Conservation (phyloP, 2,797 vertebrate species). For the Clarias platycephalus region DNA sequence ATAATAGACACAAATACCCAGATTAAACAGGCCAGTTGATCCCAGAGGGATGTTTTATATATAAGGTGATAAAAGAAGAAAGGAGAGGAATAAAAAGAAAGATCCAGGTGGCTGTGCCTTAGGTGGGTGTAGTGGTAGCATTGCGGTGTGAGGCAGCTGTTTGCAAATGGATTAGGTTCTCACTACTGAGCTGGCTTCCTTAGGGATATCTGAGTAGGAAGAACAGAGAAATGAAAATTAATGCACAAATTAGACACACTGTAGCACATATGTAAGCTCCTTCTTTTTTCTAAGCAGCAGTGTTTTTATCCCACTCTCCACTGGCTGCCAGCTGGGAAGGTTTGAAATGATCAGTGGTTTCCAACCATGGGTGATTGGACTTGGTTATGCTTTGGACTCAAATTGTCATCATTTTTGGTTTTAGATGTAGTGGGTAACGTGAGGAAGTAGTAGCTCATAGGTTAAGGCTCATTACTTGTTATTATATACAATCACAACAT, state of each 20-base stretch:
- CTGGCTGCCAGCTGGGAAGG: conserved; percentile 17
- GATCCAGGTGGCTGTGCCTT: background rate
- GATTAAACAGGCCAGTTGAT: background rate
- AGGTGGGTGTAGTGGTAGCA: conserved; percentile 15
- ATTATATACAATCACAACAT: conserved; percentile 8
- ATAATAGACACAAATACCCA: background rate
- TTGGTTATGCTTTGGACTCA: background rate
- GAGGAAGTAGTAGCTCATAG: background rate
- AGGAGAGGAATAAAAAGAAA: background rate
- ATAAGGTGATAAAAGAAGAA: background rate
- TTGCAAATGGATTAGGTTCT: background rate
- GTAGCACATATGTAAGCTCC: conserved; percentile 12
- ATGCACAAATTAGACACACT: conserved; percentile 33
- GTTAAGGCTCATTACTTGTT: background rate
- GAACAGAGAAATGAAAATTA: conserved; percentile 30
- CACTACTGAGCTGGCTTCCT: background rate
- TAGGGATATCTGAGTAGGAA: conserved; percentile 5
- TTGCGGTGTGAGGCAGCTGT: conserved; percentile 10
- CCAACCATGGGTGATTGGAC: conserved; percentile 2
- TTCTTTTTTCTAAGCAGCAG: background rate
- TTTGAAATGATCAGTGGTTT: conserved; percentile 20
- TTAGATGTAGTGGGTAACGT: background rate
- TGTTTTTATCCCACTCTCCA: conserved; percentile 9
- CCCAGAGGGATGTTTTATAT: background rate
- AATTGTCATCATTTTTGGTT: conserved; percentile 5